Percentiles rank a stretch among this genome's conserved stretches.
phyloP scores from a whole-genome alignment of 2,797 vertebrate genomes.

The Champsocephalus esox region DNA sequence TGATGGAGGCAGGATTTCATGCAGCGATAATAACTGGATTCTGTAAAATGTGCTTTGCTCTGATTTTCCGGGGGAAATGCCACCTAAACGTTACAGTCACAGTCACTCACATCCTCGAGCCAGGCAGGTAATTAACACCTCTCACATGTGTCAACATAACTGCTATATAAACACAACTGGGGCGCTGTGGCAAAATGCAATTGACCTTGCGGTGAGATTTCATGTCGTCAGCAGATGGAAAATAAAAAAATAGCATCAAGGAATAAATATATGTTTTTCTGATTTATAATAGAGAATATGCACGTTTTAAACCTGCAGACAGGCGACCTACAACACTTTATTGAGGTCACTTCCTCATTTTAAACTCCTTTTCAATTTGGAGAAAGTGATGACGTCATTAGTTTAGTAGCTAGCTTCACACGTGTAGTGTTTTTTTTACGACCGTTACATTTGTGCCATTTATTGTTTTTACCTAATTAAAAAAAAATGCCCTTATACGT shows the following conservation, averaged over 20 bases:
- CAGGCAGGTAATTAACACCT: constrained; percentile 81
- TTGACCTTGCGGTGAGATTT: constrained; percentile 58
- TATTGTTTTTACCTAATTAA: neutral
- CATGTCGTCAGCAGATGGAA: constrained; percentile 56
- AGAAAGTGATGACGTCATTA: constrained; percentile 21
- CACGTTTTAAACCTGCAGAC: constrained; percentile 3
- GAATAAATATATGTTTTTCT: constrained; percentile 19
- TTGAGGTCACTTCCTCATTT: constrained; percentile 24
- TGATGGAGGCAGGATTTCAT: constrained; percentile 45
- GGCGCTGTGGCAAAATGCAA: constrained; percentile 52
- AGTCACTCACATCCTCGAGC: constrained; percentile 46
- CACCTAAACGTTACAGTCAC: constrained; percentile 52
- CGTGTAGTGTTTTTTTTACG: neutral
- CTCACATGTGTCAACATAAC: constrained; percentile 77
- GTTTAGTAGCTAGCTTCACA: neutral
- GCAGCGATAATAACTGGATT: constrained; percentile 49
- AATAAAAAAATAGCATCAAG: neutral
- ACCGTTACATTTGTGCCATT: neutral
- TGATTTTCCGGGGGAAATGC: constrained; percentile 59
- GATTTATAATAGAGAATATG: neutral
- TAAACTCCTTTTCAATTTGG: constrained; percentile 21
- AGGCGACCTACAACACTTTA: constrained; percentile 23
- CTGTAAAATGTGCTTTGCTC: constrained; percentile 73
- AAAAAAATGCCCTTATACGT: neutral
- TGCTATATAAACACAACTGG: constrained; percentile 78